A percentile compares a stretch with the other conserved stretches of the same genome.
phyloP scores from a whole-genome alignment of 2,113 vertebrate genomes.

The Terrapene triunguis region DNA sequence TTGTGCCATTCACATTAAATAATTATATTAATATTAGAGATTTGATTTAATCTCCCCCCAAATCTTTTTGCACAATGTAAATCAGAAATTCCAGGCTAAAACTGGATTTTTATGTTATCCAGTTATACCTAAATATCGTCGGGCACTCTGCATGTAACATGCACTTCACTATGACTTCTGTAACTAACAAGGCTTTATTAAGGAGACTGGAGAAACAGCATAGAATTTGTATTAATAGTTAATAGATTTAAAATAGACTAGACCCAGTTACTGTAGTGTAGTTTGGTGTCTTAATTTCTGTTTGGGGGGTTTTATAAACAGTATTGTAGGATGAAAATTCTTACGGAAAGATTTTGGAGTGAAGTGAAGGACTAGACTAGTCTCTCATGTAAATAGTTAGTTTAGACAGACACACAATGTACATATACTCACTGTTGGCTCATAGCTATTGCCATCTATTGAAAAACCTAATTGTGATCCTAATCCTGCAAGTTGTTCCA shows the following conservation, averaged over 20 bases:
- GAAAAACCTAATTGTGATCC: not conserved
- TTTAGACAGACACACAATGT: not conserved
- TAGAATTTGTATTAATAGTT: not conserved
- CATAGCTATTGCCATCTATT: not conserved
- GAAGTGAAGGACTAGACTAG: not conserved
- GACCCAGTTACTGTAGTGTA: not conserved
- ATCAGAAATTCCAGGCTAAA: slow-evolving; percentile 7
- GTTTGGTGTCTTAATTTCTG: not conserved
- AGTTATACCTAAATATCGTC: not conserved
- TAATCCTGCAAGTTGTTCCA: not conserved
- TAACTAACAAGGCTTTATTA: not conserved
- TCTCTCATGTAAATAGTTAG: not conserved
- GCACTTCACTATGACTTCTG: not conserved
- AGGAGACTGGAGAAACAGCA: not conserved
- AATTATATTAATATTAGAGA: not conserved
- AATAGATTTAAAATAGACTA: not conserved
- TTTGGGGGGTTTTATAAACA: not conserved
- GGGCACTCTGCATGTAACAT: not conserved
- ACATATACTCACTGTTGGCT: not conserved
- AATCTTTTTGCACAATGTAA: not conserved
- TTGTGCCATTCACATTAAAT: not conserved
- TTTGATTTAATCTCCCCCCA: not conserved
- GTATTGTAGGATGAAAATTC: not conserved
- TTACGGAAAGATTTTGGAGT: not conserved
- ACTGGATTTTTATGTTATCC: accelerated